These are phyloP conservation scores for Cephus pulcher DNA, from an alignment of 2,888 invertebrate species.

Conservation along the genomic window DNA sequence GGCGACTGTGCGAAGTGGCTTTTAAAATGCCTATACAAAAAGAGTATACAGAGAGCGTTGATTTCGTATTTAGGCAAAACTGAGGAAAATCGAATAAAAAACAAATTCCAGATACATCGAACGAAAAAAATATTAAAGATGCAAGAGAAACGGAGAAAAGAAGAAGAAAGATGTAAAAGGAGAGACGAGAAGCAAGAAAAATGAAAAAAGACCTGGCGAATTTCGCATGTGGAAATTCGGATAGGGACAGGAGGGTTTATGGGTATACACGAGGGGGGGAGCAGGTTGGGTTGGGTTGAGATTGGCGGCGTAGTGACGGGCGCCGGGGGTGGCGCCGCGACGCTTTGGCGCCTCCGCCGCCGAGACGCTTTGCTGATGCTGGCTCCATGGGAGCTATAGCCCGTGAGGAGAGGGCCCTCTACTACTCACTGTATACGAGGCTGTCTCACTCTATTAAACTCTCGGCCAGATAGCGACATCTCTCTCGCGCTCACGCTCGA, in stretches of 20 bases:
- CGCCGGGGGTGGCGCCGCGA: constrained; percentile 65
- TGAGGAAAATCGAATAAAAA: too few relatives aligned
- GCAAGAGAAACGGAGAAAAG: constrained; percentile 20
- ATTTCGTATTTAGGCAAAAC: too few relatives aligned
- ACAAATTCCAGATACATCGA: too few relatives aligned
- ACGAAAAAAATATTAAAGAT: neutral
- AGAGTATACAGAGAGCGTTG: too few relatives aligned
- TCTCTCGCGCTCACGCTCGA: neutral
- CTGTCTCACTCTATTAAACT: neutral
- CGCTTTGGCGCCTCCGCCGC: constrained; percentile 63
- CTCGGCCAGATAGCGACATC: neutral
- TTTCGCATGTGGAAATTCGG: constrained; percentile 16
- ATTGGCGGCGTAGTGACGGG: constrained; percentile 63
- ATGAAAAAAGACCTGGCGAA: constrained; percentile 9
- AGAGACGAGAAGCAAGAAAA: constrained; percentile 3
- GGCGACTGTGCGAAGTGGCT: neutral
- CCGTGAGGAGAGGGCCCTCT: neutral
- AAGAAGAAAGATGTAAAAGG: constrained; percentile 20
- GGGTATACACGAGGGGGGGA: constrained; percentile 31
- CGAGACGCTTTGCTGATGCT: constrained; percentile 55
- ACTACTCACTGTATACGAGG: neutral
- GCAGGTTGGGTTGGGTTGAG: constrained; percentile 18
- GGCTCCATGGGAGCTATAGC: constrained; percentile 42
- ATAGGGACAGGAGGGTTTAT: constrained; percentile 3
- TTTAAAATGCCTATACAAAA: neutral